Evolutionary conservation across 2,113 vertebrate genomes (phyloP), one percentile per base, ranked within the genome.

Genomic region (Triplophysa tibetana): DNA sequence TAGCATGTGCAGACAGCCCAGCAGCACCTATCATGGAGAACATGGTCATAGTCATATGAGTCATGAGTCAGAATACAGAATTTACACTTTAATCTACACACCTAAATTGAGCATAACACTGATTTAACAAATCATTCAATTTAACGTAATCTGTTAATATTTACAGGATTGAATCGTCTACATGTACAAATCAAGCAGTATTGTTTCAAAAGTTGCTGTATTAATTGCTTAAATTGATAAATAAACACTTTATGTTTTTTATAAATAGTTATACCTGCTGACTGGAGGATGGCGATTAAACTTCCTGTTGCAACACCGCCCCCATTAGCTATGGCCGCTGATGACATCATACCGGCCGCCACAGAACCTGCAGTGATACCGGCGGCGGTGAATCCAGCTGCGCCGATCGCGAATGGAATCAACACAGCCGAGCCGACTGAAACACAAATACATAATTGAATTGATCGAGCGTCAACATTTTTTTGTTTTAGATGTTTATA

Each of bases 271-370:
- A 70, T 17, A 85, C 84, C 84, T 52, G 56, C 68, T 12, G 84
- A 85, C 70, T 85, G 84, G 23, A 82, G 78, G 19, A 73, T 1
- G n/a, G 83, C 81, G 24, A 85, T 77, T 14, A 80, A 2, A 70
- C 81, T 63, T 62, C 83, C 77, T 1, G 76, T 72, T 21, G 61
- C 83, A 13, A 85, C 73, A 63, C 26, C 73, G 8, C 83, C 80
- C 1, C 83, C 77, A 8, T 73, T 77, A 23, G 61, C 80, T 1
- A 77, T n/a, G 4, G 83, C 83, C 11, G 77, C 70, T 19, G 72
- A 41, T 2, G 77, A 80, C 83, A 85, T 85, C 76, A 82, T 66
- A 2, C 60, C 14, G 13, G 84, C 78, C 9, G 54, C 84, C 1
- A 61, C 1, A 38, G 84, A 85, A 2, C 84, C 68, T n/a, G 68